A percentile compares a stretch with the other conserved stretches of the same genome.
Conservation (phyloP, 2,888 invertebrate genomes). For the Lucinisca nassula region DNA sequence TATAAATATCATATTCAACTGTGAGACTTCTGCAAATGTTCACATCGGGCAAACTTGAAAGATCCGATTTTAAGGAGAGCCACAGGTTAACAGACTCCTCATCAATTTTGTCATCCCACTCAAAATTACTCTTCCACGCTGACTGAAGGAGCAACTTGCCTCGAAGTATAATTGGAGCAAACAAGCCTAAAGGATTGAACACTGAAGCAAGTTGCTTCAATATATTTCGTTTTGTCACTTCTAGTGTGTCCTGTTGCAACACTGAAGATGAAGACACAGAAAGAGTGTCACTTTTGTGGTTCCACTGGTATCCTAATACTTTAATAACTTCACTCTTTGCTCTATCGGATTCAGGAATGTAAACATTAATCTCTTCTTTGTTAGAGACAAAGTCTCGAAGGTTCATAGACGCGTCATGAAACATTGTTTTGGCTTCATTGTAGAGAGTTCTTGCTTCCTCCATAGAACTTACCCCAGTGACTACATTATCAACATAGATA, state of each 20-base stretch:
- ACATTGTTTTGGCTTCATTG: not conserved
- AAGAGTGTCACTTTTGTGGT: not conserved
- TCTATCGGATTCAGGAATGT: not conserved
- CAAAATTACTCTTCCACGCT: not conserved
- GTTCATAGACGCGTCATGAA: slow-evolving; percentile 6
- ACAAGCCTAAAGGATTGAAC: not conserved
- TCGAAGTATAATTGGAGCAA: no score
- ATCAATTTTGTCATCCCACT: no score
- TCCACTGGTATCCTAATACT: slow-evolving; percentile 31
- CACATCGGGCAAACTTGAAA: no score
- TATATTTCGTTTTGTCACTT: not conserved
- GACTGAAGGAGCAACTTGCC: not conserved
- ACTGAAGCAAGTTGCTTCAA: not conserved
- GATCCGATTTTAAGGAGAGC: no score
- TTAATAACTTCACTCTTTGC: not conserved
- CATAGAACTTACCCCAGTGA: not conserved
- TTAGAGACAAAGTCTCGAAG: slow-evolving; percentile 22
- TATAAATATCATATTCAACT: no score
- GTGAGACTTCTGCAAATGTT: no score
- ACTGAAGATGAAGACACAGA: not conserved
- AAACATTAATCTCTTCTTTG: not conserved
- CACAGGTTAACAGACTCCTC: no score
- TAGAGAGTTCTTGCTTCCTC: not conserved
- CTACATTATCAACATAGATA: not conserved
- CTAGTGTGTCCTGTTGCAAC: no score